Percentiles rank a stretch among this genome's conserved stretches.
phyloP scores from a whole-genome alignment of 2,888 invertebrate genomes.

The Augochlorella aurata region DNA sequence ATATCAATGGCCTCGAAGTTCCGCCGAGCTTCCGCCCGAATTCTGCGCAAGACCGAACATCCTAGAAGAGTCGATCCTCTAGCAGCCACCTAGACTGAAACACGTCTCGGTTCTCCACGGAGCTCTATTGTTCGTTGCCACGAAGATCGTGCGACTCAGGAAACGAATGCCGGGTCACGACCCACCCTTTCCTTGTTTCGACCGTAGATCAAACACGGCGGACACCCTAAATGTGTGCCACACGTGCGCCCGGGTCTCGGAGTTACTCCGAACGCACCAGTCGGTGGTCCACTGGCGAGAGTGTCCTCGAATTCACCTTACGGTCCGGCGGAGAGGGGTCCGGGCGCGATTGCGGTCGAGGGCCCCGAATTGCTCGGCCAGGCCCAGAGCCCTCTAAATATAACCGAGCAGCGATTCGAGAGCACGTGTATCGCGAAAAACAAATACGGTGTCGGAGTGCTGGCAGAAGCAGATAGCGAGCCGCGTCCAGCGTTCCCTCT shows the following conservation, averaged over 20 bases:
- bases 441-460: slow-evolving; percentile 40
- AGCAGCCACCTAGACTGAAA: no score
- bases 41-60: neutral
- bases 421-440: slow-evolving; percentile 57
- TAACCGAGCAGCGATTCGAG: slow-evolving; percentile 24
- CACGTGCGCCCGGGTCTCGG: neutral
- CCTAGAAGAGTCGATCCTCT: neutral
- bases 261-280: slow-evolving; percentile 20
- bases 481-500: slow-evolving; percentile 28
- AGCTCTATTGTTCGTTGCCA: neutral
- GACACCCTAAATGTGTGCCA: neutral
- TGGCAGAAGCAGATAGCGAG: slow-evolving; percentile 41
- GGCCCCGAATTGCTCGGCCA: slow-evolving; percentile 24
- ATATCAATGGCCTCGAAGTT: slow-evolving; percentile 12
- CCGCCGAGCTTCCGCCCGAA: neutral
- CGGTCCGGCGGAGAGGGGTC: neutral
- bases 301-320: slow-evolving; percentile 38
- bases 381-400: slow-evolving; percentile 43
- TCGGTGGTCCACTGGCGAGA: slow-evolving; percentile 24
- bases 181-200: neutral
- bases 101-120: no score
- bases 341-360: neutral
- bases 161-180: neutral
- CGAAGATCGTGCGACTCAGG: neutral
- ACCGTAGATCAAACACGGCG: neutral